phyloP scores from a whole-genome alignment of 1,140 invertebrate genomes.

The Trypoxylus dichotomus region DNA sequence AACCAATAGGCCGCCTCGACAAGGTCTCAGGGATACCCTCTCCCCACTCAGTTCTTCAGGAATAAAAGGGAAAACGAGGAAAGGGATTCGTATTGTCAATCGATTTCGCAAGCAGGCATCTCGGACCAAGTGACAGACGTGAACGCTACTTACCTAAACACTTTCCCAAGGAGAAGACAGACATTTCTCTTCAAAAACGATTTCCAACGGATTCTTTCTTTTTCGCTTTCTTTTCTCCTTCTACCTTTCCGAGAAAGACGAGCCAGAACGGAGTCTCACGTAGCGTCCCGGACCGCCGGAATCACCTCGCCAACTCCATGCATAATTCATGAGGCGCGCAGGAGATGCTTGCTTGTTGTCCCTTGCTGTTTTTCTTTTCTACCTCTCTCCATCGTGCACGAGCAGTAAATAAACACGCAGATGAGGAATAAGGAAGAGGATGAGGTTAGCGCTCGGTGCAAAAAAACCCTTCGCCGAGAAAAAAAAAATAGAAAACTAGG shows the following conservation, averaged over 20 bases:
- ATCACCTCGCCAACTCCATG: slow-evolving; percentile 7
- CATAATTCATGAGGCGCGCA: slow-evolving; percentile 5
- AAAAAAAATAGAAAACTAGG: neutral
- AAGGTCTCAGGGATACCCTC: neutral
- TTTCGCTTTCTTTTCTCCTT: neutral
- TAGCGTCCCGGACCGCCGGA: neutral
- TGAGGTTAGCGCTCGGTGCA: neutral
- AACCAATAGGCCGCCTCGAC: neutral
- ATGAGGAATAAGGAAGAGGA: slow-evolving; percentile 6
- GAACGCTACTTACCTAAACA: slow-evolving; percentile 23
- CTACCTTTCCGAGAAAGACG: neutral
- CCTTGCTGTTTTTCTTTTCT: neutral
- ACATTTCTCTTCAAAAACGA: slow-evolving; percentile 11
- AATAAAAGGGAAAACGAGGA: neutral
- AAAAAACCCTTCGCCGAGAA: neutral
- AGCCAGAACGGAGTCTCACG: neutral
- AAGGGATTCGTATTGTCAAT: neutral
- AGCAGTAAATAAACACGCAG: slow-evolving; percentile 13
- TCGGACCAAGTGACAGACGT: slow-evolving; percentile 3
- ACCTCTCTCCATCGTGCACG: neutral
- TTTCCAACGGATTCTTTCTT: neutral
- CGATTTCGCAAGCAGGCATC: too few species aligned
- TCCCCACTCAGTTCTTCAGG: neutral
- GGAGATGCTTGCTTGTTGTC: neutral
- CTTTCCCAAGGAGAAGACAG: neutral